These are phyloP conservation scores for Nothocercus nigrocapillus DNA, from an alignment of 2,113 vertebrate species.

Conservation along the genomic window DNA sequence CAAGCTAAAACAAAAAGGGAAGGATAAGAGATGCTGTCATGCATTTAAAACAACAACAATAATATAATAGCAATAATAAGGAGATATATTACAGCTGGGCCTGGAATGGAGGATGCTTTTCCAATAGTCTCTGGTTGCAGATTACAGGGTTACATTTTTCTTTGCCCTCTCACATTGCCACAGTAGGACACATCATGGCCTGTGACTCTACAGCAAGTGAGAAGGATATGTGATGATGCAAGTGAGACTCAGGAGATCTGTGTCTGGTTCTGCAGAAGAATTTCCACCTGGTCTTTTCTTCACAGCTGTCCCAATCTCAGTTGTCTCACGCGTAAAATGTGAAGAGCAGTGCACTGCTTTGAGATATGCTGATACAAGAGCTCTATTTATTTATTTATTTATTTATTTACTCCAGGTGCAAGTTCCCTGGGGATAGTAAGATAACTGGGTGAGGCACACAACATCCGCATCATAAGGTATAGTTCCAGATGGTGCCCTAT, in stretches of 20 bases:
- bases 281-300: background rate
- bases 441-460: background rate
- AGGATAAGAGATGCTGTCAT: background rate
- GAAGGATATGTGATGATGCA: background rate
- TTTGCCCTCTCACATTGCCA: background rate
- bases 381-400: background rate
- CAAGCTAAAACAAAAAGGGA: conserved; percentile 16
- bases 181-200: accelerated
- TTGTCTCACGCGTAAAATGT: background rate
- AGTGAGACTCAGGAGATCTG: background rate
- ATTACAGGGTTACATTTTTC: background rate
- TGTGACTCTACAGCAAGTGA: background rate
- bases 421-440: background rate
- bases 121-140: background rate
- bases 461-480: background rate
- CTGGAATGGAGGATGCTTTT: background rate
- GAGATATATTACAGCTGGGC: background rate
- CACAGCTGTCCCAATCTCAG: background rate
- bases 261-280: background rate
- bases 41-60: background rate
- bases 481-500: background rate
- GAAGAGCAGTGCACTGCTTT: background rate
- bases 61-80: background rate
- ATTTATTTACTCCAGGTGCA: background rate
- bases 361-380: background rate